These are phyloP conservation scores for Zaprionus bogoriensis DNA, from an alignment of 2,888 invertebrate species.

Conservation along the genomic window DNA sequence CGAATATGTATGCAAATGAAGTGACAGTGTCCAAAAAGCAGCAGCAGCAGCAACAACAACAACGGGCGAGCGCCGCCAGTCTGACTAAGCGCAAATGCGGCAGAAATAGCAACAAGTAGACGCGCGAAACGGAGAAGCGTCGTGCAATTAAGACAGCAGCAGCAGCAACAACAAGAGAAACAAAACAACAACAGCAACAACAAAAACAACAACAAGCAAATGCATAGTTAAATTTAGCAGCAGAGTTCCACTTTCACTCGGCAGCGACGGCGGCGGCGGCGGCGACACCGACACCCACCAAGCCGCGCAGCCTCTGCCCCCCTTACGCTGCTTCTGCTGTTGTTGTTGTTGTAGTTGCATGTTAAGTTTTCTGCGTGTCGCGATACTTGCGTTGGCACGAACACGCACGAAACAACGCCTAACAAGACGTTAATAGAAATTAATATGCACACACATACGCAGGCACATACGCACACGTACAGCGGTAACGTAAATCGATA, in stretches of 20 bases:
- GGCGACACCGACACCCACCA: conserved; percentile 48
- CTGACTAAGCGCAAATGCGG: conserved; percentile 70
- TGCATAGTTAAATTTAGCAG: conserved; percentile 78
- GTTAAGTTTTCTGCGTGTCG: conserved; percentile 46
- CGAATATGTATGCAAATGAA: conserved; percentile 58
- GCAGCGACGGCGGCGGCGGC: conserved; percentile 26
- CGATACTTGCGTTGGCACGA: conserved; percentile 34
- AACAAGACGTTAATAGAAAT: conserved; percentile 24
- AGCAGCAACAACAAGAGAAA: too few relatives aligned
- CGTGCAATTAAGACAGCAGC: conserved; percentile 72
- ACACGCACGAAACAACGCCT: conserved; percentile 38
- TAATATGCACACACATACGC: conserved; percentile 15
- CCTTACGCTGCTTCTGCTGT: conserved; percentile 12
- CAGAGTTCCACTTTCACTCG: conserved; percentile 80
- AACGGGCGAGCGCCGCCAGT: conserved; percentile 68
- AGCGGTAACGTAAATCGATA: background rate
- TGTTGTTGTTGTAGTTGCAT: conserved; percentile 33
- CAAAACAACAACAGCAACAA: conserved; percentile 30
- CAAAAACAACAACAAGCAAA: conserved; percentile 31
- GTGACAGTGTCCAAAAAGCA: conserved; percentile 54
- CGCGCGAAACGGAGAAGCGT: conserved; percentile 45
- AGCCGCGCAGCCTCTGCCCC: conserved; percentile 23
- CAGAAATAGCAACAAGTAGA: conserved; percentile 76
- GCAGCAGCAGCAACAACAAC: conserved; percentile 24
- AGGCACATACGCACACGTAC: background rate